These are phyloP conservation scores for Hormiphora californensis DNA, from an alignment of 37 sponge, comb jelly and placozoan species.

Conservation along the genomic window DNA sequence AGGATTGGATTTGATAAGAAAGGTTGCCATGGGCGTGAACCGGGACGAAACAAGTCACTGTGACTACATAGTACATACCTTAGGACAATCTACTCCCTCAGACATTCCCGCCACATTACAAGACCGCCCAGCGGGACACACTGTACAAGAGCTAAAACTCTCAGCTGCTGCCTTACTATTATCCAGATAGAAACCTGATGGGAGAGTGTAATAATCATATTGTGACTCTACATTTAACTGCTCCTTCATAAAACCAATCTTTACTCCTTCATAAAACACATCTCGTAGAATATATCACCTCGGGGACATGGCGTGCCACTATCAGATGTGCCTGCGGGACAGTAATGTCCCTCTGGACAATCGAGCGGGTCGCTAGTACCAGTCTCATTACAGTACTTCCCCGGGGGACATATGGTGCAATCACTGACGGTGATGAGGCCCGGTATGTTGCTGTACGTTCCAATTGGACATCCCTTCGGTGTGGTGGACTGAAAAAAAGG, in stretches of 20 bases:
- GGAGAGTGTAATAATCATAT: not conserved
- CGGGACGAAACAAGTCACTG: not conserved
- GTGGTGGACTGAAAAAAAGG: not conserved
- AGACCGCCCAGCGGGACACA: constrained; percentile 54
- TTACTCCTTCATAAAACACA: too few relatives aligned
- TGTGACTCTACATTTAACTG: not conserved
- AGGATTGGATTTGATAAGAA: too few relatives aligned
- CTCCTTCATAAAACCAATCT: not conserved
- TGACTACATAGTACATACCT: not conserved
- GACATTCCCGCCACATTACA: constrained; percentile 37
- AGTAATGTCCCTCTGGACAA: constrained; percentile 57
- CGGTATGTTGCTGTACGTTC: constrained; percentile 57
- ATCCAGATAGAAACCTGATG: constrained; percentile 48
- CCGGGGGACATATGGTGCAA: constrained; percentile 56
- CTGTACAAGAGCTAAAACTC: constrained; percentile 54
- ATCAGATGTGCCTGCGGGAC: constrained; percentile 35
- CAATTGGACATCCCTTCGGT: constrained; percentile 53
- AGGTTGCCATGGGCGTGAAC: too few relatives aligned
- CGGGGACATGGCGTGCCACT: constrained; percentile 22
- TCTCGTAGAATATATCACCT: too few relatives aligned
- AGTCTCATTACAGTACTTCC: constrained; percentile 35
- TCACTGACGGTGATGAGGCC: constrained; percentile 47
- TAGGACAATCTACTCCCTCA: not conserved
- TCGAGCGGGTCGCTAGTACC: constrained; percentile 24
- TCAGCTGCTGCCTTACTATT: constrained; percentile 39